Evolutionary conservation across 1,140 invertebrate species (phyloP).

Genomic region (Aphelenchoides avenae): DNA sequence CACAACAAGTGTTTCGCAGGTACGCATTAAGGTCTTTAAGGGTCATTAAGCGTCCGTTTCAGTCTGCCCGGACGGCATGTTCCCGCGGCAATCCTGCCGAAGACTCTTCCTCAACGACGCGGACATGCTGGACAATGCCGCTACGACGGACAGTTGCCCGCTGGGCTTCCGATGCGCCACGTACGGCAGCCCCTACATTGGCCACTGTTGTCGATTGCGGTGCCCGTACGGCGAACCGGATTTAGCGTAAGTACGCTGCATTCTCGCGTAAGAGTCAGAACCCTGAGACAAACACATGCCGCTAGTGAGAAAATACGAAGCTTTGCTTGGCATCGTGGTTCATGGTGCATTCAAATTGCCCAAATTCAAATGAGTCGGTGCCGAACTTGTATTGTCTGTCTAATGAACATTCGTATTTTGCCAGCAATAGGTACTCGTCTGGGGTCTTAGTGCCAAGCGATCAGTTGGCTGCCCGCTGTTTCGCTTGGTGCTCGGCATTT

Average conservation of each 20-base stretch:
- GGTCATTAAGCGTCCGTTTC: conserved; percentile 5
- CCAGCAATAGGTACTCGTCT: no score
- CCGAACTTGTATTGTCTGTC: no score
- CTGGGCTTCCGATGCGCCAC: conserved; percentile 58
- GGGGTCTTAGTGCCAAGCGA: no score
- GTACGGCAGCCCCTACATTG: conserved; percentile 59
- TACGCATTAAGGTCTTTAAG: conserved; percentile 23
- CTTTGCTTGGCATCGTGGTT: no score
- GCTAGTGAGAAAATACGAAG: no score
- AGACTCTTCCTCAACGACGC: conserved; percentile 57
- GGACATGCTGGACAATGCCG: conserved; percentile 59
- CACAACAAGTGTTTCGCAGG: conserved; percentile 52
- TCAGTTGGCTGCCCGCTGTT: no score
- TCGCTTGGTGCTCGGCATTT: no score
- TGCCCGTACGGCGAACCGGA: conserved; percentile 59
- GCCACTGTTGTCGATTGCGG: conserved; percentile 53
- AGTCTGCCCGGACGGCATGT: conserved; percentile 57
- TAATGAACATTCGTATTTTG: no score
- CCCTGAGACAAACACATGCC: no score
- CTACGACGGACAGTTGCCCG: conserved; percentile 58
- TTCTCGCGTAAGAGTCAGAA: no score
- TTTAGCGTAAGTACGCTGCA: conserved; percentile 47
- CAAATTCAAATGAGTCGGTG: no score
- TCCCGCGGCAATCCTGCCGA: conserved; percentile 55
- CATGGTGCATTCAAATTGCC: no score